Base-by-base conservation (phyloP, 2,888 invertebrate genomes). In the Monopis laevigella region DNA sequence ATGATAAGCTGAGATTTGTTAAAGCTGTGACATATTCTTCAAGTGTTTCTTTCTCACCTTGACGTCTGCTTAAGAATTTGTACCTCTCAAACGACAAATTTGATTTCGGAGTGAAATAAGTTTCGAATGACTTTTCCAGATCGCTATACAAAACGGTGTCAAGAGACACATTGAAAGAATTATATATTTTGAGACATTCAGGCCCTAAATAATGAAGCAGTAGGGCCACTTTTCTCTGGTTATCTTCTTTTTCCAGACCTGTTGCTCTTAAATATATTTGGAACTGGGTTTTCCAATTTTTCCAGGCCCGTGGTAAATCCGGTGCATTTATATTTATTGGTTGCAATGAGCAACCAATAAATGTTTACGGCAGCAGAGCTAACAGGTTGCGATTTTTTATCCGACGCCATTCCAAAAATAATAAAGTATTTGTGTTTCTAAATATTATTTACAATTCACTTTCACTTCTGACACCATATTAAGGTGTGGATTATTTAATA, bases 181-280 rank as follows among this genome's bases (percentile, higher is more conserved):
- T 16, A 18, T 5, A 18, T 5, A 36, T 36, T n/a, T 16, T 14
- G 3, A 36, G n/a, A 36, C 36, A 36, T n/a, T 36, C 19, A 3
- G 18, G 13, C 10, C 36, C 36, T 19, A 36, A 19, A 11, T 17
- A 11, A 14, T 36, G 36, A 8, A 36, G 21, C 3, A 36, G 17
- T 10, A 36, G n/a, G 4, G 36, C 36, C 2, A 36, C 36, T 14
- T 36, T 36, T n/a, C 36, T 3, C 19, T 21, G 18, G 19, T 36
- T 19, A 11, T 45, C 17, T 32, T 40, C 43, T 34, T 32, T 29
- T 35, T 40, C 34, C 21, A 30, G 18, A 39, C 11, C 29, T 14
- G 12, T 40, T 45, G 30, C 30, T 26, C 38, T 28, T 24, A 41
- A 11, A 32, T 32, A 30, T 14, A 24, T 16, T 24, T 45, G 19